Evolutionary conservation across 92 coral and sea anemone species (phyloP).

Genomic region (Plumapathes pennacea): DNA sequence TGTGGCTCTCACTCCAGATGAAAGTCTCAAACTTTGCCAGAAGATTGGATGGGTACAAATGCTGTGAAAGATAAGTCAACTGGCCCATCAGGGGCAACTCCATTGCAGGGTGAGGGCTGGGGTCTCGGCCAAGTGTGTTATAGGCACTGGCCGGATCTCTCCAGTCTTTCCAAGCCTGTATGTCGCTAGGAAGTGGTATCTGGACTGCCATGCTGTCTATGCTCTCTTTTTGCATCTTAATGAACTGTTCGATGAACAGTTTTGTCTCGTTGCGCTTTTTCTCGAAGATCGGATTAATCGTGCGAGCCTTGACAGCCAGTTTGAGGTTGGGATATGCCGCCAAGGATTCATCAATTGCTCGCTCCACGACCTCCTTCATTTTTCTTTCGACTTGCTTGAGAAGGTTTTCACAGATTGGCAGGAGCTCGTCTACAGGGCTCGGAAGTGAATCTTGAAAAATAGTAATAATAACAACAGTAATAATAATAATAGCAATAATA

Average conservation of each 20-base stretch:
- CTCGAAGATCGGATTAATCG: slow-evolving; percentile 43
- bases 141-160: no score
- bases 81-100: no score
- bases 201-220: no score
- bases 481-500: not conserved
- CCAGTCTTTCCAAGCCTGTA: no score
- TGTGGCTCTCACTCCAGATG: no score
- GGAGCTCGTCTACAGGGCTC: slow-evolving; percentile 18
- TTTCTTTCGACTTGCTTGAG: slow-evolving; percentile 48
- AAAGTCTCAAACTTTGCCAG: no score
- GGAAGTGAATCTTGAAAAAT: not conserved
- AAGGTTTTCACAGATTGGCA: slow-evolving; percentile 34
- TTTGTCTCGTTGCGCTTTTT: slow-evolving; percentile 40
- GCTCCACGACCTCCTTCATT: slow-evolving; percentile 37
- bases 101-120: no score
- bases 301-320: slow-evolving; percentile 40
- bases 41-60: no score
- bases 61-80: no score
- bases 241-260: slow-evolving; percentile 47
- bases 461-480: not conserved
- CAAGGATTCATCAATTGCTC: slow-evolving; percentile 39
- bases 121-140: no score
- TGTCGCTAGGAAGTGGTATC: no score
- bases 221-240: slow-evolving; percentile 45
- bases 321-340: slow-evolving; percentile 41